Conservation (phyloP, 2,888 invertebrate genomes). For the Phengaris arion region DNA sequence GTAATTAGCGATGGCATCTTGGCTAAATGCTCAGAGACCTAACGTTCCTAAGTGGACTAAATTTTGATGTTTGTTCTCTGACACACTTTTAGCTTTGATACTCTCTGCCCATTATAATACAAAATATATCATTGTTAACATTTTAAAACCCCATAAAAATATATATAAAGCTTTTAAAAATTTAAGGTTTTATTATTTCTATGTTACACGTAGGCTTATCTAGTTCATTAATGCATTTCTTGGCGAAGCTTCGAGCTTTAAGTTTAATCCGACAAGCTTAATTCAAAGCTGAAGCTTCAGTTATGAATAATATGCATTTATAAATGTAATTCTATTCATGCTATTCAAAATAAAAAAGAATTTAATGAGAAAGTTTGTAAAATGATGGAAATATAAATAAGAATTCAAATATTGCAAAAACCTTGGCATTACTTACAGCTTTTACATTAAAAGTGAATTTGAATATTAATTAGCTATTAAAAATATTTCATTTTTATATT, state of each 20-base stretch:
- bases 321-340: neutral
- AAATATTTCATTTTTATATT: conserved; percentile 12
- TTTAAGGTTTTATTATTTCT: neutral
- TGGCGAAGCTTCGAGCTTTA: neutral
- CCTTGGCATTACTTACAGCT: neutral
- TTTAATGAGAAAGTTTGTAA: neutral
- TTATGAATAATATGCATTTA: conserved; percentile 10
- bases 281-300: conserved; percentile 5
- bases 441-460: conserved; percentile 37
- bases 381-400: conserved; percentile 14
- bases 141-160: too few species aligned
- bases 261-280: conserved; percentile 17
- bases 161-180: neutral
- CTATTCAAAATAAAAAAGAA: conserved; percentile 3
- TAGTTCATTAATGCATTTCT: conserved; percentile 20
- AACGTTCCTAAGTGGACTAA: too few species aligned
- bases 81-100: too few species aligned
- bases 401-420: neutral
- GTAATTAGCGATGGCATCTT: too few species aligned
- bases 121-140: too few species aligned
- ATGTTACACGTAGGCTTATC: neutral
- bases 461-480: conserved; percentile 41
- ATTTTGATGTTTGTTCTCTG: too few species aligned
- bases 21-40: too few species aligned
- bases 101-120: too few species aligned